Evolutionary conservation across 2,888 invertebrate genomes (phyloP).

Genomic region (Isotomurus palustris): DNA sequence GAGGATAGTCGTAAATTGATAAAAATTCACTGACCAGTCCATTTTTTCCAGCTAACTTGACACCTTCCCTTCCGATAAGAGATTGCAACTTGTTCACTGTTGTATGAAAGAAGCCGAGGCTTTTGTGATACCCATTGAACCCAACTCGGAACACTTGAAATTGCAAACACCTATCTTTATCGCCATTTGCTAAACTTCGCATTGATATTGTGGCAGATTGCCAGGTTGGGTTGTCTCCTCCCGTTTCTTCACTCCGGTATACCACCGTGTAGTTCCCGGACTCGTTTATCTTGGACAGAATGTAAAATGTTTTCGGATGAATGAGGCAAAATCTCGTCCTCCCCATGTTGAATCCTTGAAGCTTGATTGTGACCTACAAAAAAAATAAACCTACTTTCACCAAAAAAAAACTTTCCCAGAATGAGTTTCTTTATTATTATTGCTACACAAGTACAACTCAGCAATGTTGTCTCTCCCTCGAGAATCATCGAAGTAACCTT

Average conservation of each 20-base stretch:
- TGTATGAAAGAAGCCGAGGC: conserved; percentile 23
- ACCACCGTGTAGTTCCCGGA: conserved; percentile 52
- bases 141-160: conserved; percentile 31
- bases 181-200: conserved; percentile 54
- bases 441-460: no score
- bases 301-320: conserved; percentile 39
- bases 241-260: conserved; percentile 55
- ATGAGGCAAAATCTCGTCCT: conserved; percentile 36
- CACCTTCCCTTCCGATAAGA: conserved; percentile 20
- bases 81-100: conserved; percentile 30
- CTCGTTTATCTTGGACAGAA: conserved; percentile 50
- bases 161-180: conserved; percentile 29
- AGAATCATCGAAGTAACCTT: no score
- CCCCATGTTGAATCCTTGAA: conserved; percentile 32
- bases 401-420: no score
- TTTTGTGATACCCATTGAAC: conserved; percentile 31
- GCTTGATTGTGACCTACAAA: conserved; percentile 26
- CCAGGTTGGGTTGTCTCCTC: conserved; percentile 55
- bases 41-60: conserved; percentile 34
- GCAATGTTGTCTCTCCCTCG: no score
- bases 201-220: conserved; percentile 52
- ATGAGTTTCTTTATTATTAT: no score
- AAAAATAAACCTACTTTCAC: no score
- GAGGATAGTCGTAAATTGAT: no score
- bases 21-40: conserved; percentile 34